Evolutionary conservation across 2,113 vertebrate species (phyloP).

Genomic region (Petrocephalus microphthalmus): DNA sequence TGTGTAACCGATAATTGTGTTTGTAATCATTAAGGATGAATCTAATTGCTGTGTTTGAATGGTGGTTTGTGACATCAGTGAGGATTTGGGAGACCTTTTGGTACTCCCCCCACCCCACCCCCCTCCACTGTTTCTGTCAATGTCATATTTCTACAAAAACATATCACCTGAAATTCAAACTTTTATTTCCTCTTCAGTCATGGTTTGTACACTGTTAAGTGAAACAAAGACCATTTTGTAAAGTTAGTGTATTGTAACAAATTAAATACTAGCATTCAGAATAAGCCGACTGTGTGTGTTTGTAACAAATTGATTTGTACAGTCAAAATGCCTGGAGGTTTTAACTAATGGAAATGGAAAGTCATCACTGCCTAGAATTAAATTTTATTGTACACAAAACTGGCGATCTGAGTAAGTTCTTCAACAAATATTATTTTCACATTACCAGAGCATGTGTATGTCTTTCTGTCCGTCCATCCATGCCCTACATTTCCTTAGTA

Average conservation of each 20-base stretch:
- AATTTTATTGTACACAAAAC: constrained; percentile 9
- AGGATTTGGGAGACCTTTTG: neutral
- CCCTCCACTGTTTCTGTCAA: neutral
- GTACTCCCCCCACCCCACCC: neutral
- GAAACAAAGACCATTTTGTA: constrained; percentile 22
- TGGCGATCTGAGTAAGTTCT: neutral
- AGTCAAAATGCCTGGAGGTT: constrained; percentile 1
- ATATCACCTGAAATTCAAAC: constrained; percentile 7
- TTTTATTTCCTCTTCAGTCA: constrained; percentile 7
- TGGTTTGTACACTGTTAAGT: constrained; percentile 20
- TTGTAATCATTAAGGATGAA: neutral
- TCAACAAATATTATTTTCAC: neutral
- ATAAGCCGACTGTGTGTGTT: constrained; percentile 10
- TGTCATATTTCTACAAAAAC: constrained; percentile 5
- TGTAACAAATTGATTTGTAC: constrained; percentile 14
- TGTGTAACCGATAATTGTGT: neutral
- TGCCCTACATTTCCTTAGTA: neutral
- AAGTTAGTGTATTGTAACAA: constrained; percentile 24
- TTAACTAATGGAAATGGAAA: constrained; percentile 9
- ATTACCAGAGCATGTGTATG: no score
- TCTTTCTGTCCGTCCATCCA: neutral
- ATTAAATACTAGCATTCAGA: constrained; percentile 21
- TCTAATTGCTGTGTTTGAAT: constrained; percentile 5
- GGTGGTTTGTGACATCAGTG: neutral
- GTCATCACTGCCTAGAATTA: constrained; percentile 7